Evolutionary conservation across 2,797 vertebrate species (phyloP), one percentile per base, ranked within the genome.

Genomic region (Schizopygopsis pylzovi): DNA sequence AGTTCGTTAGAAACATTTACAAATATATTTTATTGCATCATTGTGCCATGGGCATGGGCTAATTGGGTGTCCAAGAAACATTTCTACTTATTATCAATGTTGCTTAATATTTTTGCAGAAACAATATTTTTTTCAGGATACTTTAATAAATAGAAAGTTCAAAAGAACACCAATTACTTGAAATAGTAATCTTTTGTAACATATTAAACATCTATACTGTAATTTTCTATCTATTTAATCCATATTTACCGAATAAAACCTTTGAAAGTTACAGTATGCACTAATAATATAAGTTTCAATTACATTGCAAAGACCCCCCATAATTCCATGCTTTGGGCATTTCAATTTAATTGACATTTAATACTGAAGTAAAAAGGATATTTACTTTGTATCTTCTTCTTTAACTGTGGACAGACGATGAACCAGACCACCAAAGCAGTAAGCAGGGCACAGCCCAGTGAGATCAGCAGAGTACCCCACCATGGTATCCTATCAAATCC

Each of bases 381-480:
- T 97, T 97, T 93, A 99, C 98, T 93, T 93, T 96, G 94, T 0
- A 99, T 99, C 94, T 98, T 99, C 92, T 94, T 98, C 94, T 95
- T 97, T 94, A 99, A 97, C 84, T 91, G 96, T 0, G 98, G 98
- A 93, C 98, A 99, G 59, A 98, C 96, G 90, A 96, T 87, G 91
- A 98, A 97, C 98, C 97, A 99, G 90, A 99, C 97, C 75, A 97
- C 2, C 85, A 98, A 87, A 88, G 96, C 97, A 84, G 97, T 97
- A 91, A 96, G 13, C 80, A 96, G 59, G 79, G 96, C 97, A 89
- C 94, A 97, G 90, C 95, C 97, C 90, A 96, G 88, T 22, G 97
- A 95, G 92, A 98, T 96, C 87, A 97, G 94, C 87, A 97, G 91
- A 68, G 96, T 97, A 70, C 96, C 96, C 98, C 98, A 99, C 94